A percentile compares a stretch with the other conserved stretches of the same genome.
Evolutionary conservation across 2,797 vertebrate species (phyloP).

Genomic region (Rhabdomys pumilio): DNA sequence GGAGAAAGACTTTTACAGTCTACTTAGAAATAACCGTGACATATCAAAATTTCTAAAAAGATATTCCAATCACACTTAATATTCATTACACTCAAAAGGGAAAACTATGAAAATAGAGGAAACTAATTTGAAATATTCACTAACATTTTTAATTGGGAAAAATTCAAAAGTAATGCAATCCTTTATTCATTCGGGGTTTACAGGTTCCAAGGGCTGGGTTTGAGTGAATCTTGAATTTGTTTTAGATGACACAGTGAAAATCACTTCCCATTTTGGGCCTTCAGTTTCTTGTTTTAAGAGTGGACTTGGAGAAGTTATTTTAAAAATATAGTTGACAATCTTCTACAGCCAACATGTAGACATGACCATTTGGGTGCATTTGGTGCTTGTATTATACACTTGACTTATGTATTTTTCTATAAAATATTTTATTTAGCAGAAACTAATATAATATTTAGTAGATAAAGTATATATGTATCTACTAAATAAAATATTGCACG

Average conservation of each 20-base stretch:
- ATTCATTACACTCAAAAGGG: background rate
- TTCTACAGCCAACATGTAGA: background rate
- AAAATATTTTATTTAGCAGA: background rate
- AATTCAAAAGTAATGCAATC: background rate
- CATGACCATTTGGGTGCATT: background rate
- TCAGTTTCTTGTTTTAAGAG: background rate
- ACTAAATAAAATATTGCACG: no score
- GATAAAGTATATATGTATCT: background rate
- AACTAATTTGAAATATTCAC: constrained; percentile 15
- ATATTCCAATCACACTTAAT: background rate
- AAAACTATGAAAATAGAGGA: background rate
- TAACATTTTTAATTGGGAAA: background rate
- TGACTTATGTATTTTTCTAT: background rate
- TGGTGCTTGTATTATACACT: background rate
- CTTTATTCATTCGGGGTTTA: background rate
- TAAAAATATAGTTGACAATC: background rate
- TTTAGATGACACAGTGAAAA: background rate
- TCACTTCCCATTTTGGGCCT: background rate
- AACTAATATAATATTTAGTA: background rate
- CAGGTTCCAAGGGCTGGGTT: background rate
- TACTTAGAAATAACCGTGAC: background rate
- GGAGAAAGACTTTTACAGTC: background rate
- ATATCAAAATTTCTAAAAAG: background rate
- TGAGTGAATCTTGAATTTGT: background rate
- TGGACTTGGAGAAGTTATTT: background rate